A percentile compares a stretch with the other conserved stretches of the same genome.
These are phyloP conservation scores for Drosophila asahinai DNA, from an alignment of 1,140 invertebrate species.

Conservation along the genomic window DNA sequence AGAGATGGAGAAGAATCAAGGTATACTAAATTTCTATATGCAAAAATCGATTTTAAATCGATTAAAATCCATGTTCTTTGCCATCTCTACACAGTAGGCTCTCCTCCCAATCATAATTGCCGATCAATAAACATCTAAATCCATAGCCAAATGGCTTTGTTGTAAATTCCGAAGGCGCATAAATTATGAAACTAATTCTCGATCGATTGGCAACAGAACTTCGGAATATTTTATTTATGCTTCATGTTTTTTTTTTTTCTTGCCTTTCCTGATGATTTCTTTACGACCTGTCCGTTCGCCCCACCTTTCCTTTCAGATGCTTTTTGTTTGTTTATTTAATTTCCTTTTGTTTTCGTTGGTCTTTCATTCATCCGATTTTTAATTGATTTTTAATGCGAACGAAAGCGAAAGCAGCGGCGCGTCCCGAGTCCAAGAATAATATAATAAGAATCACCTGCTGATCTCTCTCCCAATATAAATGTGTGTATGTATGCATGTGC, in stretches of 20 bases:
- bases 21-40: neutral
- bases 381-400: constrained; percentile 56
- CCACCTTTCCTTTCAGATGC: constrained; percentile 36
- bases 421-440: constrained; percentile 5
- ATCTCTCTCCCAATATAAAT: constrained; percentile 4
- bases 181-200: constrained; percentile 30
- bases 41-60: too few species aligned
- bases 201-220: constrained; percentile 1
- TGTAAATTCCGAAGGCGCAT: constrained; percentile 22
- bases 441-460: constrained; percentile 7
- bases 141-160: neutral
- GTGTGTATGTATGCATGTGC: neutral
- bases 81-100: neutral
- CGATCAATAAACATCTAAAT: neutral
- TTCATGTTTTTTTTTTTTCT: neutral
- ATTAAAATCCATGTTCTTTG: neutral
- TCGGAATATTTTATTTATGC: constrained; percentile 2
- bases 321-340: constrained; percentile 35
- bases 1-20: neutral
- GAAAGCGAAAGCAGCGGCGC: constrained; percentile 48
- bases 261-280: constrained; percentile 10
- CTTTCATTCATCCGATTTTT: constrained; percentile 33
- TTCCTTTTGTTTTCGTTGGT: constrained; percentile 17
- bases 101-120: neutral
- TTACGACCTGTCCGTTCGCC: constrained; percentile 1